Evolutionary conservation across 2,113 vertebrate genomes (phyloP).

Genomic region (Leptobrachium ailaonicum): DNA sequence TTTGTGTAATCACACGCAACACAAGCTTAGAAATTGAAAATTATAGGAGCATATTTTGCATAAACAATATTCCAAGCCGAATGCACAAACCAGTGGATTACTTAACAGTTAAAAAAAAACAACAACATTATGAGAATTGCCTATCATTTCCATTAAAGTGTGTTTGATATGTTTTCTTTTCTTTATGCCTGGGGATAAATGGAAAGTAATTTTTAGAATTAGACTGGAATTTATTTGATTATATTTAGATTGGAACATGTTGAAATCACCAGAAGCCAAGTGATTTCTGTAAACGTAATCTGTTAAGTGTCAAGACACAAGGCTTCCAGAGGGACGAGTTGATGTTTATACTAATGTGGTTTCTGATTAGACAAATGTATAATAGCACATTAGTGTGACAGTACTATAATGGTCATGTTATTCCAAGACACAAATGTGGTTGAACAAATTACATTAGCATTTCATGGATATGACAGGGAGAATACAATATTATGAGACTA

Average conservation of each 20-base stretch:
- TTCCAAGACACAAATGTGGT: conserved; percentile 27
- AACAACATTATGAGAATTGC: neutral
- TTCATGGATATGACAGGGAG: no score
- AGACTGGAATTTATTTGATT: conserved; percentile 40
- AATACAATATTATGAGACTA: no score
- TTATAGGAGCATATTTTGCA: no score
- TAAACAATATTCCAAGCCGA: no score
- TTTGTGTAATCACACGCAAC: neutral
- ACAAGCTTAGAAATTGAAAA: no score
- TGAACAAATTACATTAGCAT: conserved; percentile 29
- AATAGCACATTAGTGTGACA: conserved; percentile 32
- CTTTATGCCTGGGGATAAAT: conserved; percentile 24
- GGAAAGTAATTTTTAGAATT: conserved; percentile 49
- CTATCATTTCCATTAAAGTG: neutral
- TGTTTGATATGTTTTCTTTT: conserved; percentile 25
- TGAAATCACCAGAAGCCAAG: conserved; percentile 10
- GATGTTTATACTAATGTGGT: conserved; percentile 34
- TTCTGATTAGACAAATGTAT: conserved; percentile 46
- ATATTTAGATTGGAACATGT: neutral
- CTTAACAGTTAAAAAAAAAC: conserved; percentile 14
- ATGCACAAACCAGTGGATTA: neutral
- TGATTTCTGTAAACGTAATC: conserved; percentile 41
- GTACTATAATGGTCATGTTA: conserved; percentile 30
- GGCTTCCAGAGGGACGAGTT: neutral
- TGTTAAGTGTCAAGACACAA: conserved; percentile 12